Evolutionary conservation across 2,113 vertebrate genomes (phyloP), one percentile per base, ranked within the genome.

Genomic region (Dipodomys stephensi): DNA sequence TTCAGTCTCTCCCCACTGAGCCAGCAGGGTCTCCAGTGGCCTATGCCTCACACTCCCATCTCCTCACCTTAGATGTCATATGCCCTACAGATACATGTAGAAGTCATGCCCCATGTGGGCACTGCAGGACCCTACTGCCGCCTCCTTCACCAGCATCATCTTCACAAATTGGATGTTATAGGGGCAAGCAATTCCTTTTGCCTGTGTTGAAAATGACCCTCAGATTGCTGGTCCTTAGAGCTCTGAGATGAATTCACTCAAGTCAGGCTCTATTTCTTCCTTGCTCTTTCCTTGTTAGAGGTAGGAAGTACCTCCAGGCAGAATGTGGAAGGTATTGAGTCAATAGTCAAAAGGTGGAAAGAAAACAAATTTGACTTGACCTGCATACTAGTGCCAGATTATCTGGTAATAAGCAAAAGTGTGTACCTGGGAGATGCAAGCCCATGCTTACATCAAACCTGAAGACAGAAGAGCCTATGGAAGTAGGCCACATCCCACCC

Each of bases 391-490:
- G 81, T 80, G 92, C 91, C 62, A 25, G 93, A 85, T 81, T 71
- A 79, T 87, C 72, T 82, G 92, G 88, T 73, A 87, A 1, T 35
- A 44, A 81, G 90, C 71, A 35, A 76, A 88, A 89, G 83, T 69
- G 76, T 91, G 95, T 80, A 93, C 91, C 89, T 68, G 77, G 87
- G 90, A 68, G 60, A 94, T 83, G 91, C 77, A 92, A 95, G 95
- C 84, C 92, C 84, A 69, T 8, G 74, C 93, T 96, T 57, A 91
- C 92, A 86, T 73, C 46, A 60, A 87, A 93, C 94, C 90, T 96
- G 72, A 46, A 89, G 77, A 83, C 53, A 87, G 82, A 88, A 83
- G 88, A 95, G 87, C 91, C 93, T 62, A 74, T 30, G 88, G 86
- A 83, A 91, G 87, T 85, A 69, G 86, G 87, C 96, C 44, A 68